Percentiles rank a stretch among this genome's conserved stretches.
phyloP scores from a whole-genome alignment of 1,140 invertebrate genomes.

The Drosophila murphyi region DNA sequence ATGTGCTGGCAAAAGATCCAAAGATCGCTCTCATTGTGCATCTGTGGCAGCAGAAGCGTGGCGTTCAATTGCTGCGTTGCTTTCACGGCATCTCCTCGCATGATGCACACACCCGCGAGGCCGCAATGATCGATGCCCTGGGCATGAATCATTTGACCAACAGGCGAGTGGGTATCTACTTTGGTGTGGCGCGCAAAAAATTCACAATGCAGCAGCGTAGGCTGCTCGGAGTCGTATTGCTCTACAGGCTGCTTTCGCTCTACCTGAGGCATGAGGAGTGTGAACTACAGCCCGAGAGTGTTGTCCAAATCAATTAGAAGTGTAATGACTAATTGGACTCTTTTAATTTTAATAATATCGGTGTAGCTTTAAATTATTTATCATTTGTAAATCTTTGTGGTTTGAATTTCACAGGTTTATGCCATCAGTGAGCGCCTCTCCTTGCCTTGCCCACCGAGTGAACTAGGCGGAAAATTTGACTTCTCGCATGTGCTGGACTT shows the following conservation, averaged over 20 bases:
- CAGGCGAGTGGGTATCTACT: constrained; percentile 92
- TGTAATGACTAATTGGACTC: neutral
- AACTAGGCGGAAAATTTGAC: constrained; percentile 88
- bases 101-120: constrained; percentile 97
- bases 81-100: constrained; percentile 95
- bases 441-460: constrained; percentile 89
- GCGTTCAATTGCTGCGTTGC: constrained; percentile 94
- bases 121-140: constrained; percentile 95
- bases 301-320: neutral
- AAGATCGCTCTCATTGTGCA: constrained; percentile 93
- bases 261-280: constrained; percentile 44
- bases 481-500: constrained; percentile 96
- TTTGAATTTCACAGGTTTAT: constrained; percentile 89
- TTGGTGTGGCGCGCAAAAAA: constrained; percentile 88
- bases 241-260: constrained; percentile 87
- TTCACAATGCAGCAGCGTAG: constrained; percentile 89
- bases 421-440: constrained; percentile 94
- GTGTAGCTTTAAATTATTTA: neutral
- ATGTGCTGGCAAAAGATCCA: constrained; percentile 59
- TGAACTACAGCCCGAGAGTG: constrained; percentile 39
- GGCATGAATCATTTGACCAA: constrained; percentile 93
- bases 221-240: constrained; percentile 91
- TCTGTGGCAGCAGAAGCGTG: constrained; percentile 92
- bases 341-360: neutral
- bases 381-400: neutral